A percentile compares a stretch with the other conserved stretches of the same genome.
Conservation (phyloP, 2,113 vertebrate species). For the Muntiacus reevesi region DNA sequence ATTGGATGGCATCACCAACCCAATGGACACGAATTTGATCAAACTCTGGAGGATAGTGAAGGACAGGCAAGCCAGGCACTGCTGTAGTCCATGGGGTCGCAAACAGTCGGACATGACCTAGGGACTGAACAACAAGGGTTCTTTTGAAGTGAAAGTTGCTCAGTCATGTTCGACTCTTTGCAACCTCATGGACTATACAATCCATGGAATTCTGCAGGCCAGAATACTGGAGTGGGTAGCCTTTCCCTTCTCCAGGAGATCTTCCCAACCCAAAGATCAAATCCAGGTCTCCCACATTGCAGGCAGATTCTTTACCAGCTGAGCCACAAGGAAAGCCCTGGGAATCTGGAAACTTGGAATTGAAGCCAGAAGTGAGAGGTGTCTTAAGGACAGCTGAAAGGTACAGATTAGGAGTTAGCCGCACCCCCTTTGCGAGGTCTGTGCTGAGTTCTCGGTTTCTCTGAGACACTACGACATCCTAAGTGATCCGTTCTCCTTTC, state of each 20-base stretch:
- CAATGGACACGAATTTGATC: not conserved
- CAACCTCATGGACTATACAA: not conserved
- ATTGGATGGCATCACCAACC: not conserved
- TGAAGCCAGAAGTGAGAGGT: not conserved
- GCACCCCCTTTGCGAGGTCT: not conserved
- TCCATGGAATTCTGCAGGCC: not conserved
- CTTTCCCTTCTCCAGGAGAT: not conserved
- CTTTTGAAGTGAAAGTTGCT: not conserved
- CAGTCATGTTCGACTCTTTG: not conserved
- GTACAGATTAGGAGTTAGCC: not conserved
- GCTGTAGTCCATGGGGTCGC: not conserved
- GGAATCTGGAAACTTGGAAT: not conserved
- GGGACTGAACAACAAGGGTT: not conserved
- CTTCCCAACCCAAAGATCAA: not conserved
- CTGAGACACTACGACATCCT: not conserved
- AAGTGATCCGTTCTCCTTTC: not conserved
- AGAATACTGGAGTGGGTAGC: not conserved
- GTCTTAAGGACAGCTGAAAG: not conserved
- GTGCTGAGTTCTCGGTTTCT: not conserved
- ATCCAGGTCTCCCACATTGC: not conserved
- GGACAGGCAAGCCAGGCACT: not conserved
- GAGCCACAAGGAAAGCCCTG: not conserved
- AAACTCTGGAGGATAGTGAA: not conserved
- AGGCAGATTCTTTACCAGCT: not conserved
- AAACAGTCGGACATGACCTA: not conserved